Conservation (phyloP, 2,888 invertebrate genomes). For the Mesoligia furuncula region DNA sequence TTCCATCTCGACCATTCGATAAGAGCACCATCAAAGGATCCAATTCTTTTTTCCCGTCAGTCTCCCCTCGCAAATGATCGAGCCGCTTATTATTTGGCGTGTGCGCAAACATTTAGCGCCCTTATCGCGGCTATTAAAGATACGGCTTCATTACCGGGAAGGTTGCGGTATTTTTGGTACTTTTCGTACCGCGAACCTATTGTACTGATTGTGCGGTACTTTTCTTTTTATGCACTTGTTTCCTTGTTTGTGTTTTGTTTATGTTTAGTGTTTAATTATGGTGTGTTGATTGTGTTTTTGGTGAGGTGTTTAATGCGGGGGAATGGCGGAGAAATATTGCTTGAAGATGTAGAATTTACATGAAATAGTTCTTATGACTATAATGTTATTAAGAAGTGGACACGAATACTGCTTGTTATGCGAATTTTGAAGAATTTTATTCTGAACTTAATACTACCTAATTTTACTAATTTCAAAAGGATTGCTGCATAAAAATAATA, state of each 20-base stretch:
- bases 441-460: too few species aligned
- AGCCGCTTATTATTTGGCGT: constrained; percentile 90
- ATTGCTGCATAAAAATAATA: not conserved
- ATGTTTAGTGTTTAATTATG: constrained; percentile 53
- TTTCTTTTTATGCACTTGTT: constrained; percentile 64
- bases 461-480: not conserved
- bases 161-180: constrained; percentile 55
- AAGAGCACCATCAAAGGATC: constrained; percentile 76
- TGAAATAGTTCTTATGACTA: not conserved
- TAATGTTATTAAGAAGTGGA: not conserved
- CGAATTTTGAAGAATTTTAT: not conserved
- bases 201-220: constrained; percentile 57
- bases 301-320: constrained; percentile 15
- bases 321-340: not conserved
- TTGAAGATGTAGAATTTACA: not conserved
- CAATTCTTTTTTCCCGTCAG: constrained; percentile 80
- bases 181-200: constrained; percentile 55
- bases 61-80: constrained; percentile 88
- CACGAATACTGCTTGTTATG: not conserved
- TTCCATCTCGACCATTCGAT: constrained; percentile 80
- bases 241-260: constrained; percentile 61
- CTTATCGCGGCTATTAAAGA: constrained; percentile 89
- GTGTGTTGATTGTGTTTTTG: constrained; percentile 42
- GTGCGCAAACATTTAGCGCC: constrained; percentile 89
- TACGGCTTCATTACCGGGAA: constrained; percentile 88